Evolutionary conservation across 2,888 invertebrate genomes (phyloP), one percentile per base, ranked within the genome.

Genomic region (Plebejus argus): DNA sequence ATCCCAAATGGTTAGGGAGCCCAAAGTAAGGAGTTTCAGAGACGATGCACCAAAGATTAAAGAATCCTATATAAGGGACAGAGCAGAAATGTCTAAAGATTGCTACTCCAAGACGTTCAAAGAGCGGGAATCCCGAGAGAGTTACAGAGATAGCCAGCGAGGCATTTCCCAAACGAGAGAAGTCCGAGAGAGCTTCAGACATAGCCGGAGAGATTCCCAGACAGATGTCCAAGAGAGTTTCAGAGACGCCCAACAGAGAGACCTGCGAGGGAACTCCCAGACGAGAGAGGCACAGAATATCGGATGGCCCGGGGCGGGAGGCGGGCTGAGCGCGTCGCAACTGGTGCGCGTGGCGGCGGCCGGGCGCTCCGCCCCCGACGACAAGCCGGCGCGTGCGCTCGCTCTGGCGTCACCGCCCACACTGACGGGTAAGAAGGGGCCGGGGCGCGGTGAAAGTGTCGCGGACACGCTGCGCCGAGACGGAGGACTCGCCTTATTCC

Each of bases 351-450:
- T 85, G 85, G 89, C 91, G 70, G 95, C 95, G 85, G 95, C 95
- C 84, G 79, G 79, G 79, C 95, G 96, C 79, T 89, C 53, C 74
- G 74, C 28, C 74, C 74, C 74, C 49, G 74, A 74, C 28, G 74
- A 95, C 86, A 95, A 95, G 84, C 88, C 92, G 90, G 88, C 84
- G 89, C 80, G 82, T 82, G 93, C 85, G 85, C 87, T 74, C 53
- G 93, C 85, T 85, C 87, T 89, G 89, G 89, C 89, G 87, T 89
- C 91, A 88, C 89, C 92, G 93, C 91, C 89, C 94, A 91, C 92
- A 93, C 94, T 93, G 93, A 94, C 95, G 94, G 95, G 95, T 95
- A 95, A 95, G 95, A 82, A 81, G 84, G 84, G 85, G 85, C 86
- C 86, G 89, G 85, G 86, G 85, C 86, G 90, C 88, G 91, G 91